Conservation (phyloP, 2,797 vertebrate species). For the Tachyglossus aculeatus region DNA sequence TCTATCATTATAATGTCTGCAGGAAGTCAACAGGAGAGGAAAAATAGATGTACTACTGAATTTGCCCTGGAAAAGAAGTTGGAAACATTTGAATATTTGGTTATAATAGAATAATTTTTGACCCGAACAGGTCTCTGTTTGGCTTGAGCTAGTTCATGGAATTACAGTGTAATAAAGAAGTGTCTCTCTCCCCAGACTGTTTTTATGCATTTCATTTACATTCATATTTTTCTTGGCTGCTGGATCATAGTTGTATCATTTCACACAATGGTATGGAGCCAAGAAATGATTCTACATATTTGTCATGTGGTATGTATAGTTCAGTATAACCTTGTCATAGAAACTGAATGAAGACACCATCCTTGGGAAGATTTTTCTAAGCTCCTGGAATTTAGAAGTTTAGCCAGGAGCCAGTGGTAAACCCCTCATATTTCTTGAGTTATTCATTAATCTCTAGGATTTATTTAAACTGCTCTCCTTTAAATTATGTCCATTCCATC, state of each 20-base stretch:
- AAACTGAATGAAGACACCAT: constrained; percentile 1
- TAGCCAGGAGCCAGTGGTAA: constrained; percentile 19
- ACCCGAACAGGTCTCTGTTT: not conserved
- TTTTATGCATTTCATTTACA: constrained; percentile 44
- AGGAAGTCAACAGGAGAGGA: too few species aligned
- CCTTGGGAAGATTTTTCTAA: constrained; percentile 19
- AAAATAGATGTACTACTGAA: too few species aligned
- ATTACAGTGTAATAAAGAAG: not conserved
- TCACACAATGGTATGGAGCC: not conserved
- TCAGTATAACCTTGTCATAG: not conserved
- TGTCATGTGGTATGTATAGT: not conserved
- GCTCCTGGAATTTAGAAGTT: constrained; percentile 37
- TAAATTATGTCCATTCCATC: not conserved
- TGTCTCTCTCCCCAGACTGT: not conserved
- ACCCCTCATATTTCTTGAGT: constrained; percentile 11
- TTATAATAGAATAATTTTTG: not conserved
- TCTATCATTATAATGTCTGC: too few species aligned
- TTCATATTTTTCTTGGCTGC: constrained; percentile 41
- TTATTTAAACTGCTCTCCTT: not conserved
- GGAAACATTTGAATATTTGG: not conserved
- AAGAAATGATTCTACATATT: not conserved
- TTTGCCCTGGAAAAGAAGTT: too few species aligned
- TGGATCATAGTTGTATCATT: constrained; percentile 14
- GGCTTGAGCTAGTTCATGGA: not conserved
- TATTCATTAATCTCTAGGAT: constrained; percentile 4